Evolutionary conservation across 2,113 vertebrate species (phyloP).

Genomic region (Chionomys nivalis): DNA sequence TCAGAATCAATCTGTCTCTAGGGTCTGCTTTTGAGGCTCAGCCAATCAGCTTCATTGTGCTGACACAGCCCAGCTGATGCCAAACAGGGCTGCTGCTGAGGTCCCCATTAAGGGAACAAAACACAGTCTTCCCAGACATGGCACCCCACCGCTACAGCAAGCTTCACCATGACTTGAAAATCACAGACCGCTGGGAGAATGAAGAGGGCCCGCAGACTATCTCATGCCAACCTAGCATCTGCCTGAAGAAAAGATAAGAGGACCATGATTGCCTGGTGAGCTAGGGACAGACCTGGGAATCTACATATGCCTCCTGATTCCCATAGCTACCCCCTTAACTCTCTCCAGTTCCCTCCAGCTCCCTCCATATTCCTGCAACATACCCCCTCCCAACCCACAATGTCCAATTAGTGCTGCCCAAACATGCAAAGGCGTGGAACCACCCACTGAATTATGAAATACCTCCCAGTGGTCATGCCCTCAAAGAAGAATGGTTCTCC

Average conservation of each 20-base stretch:
- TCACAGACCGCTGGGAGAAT: slow-evolving; percentile 34
- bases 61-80: slow-evolving; percentile 49
- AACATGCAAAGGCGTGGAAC: background rate
- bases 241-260: background rate
- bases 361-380: background rate
- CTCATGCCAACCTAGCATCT: background rate
- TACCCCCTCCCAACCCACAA: background rate
- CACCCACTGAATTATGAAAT: background rate
- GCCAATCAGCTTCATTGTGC: slow-evolving; percentile 43
- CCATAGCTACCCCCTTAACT: background rate
- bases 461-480: background rate
- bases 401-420: background rate
- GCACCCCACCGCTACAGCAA: slow-evolving; percentile 7
- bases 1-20: slow-evolving; percentile 71
- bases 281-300: background rate
- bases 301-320: background rate
- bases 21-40: slow-evolving; percentile 31
- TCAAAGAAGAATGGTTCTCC: background rate
- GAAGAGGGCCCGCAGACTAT: background rate
- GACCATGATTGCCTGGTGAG: background rate
- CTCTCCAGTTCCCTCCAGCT: background rate
- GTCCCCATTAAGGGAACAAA: slow-evolving; percentile 68
- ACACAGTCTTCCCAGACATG: slow-evolving; percentile 40
- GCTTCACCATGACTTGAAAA: slow-evolving; percentile 61
- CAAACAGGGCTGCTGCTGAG: slow-evolving; percentile 36